phyloP scores from a whole-genome alignment of 2,888 invertebrate species.

The Ptychoptera albimana region DNA sequence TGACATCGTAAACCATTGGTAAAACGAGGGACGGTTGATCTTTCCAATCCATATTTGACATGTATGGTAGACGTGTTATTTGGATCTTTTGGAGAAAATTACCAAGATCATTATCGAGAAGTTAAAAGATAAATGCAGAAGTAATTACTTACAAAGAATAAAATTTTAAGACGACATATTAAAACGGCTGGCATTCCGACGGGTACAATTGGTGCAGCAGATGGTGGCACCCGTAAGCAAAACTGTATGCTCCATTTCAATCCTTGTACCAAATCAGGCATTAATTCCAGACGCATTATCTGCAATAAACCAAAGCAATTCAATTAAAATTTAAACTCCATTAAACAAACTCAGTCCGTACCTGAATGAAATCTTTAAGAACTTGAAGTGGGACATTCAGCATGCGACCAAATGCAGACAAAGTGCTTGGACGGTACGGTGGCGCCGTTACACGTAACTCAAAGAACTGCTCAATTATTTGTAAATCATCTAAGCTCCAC shows the following conservation, averaged over 20 bases:
- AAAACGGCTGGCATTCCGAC: constrained; percentile 78
- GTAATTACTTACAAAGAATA: constrained; percentile 69
- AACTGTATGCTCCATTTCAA: constrained; percentile 83
- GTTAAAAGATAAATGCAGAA: constrained; percentile 1
- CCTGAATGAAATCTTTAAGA: constrained; percentile 81
- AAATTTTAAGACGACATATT: constrained; percentile 70
- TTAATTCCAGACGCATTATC: constrained; percentile 39
- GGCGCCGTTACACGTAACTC: constrained; percentile 76
- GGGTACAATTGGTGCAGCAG: constrained; percentile 73
- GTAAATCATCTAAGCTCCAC: constrained; percentile 74
- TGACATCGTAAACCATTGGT: constrained; percentile 80
- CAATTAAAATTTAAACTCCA: background rate
- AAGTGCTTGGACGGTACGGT: constrained; percentile 79
- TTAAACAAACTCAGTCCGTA: constrained; percentile 28
- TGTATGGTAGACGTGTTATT: constrained; percentile 50
- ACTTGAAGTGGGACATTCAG: constrained; percentile 73
- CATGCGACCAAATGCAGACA: constrained; percentile 73
- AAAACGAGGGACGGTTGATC: constrained; percentile 63
- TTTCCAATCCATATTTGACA: constrained; percentile 41
- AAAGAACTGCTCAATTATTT: constrained; percentile 85
- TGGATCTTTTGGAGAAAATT: constrained; percentile 39
- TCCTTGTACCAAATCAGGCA: constrained; percentile 40
- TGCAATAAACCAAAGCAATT: constrained; percentile 1
- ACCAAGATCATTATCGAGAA: background rate
- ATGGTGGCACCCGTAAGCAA: constrained; percentile 84